Evolutionary conservation across 2,888 invertebrate species (phyloP).

Genomic region (Vesta saturnalis): DNA sequence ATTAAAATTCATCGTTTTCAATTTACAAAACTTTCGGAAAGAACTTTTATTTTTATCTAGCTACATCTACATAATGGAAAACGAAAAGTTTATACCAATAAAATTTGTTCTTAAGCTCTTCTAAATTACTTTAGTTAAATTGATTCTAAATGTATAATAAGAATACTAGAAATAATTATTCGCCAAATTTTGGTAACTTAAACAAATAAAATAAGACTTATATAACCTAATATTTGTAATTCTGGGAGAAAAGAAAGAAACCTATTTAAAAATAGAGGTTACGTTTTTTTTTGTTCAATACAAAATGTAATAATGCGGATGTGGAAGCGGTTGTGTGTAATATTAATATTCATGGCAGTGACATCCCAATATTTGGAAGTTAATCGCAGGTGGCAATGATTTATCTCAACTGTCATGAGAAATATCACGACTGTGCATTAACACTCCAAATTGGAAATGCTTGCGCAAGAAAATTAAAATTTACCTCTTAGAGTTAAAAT

Average conservation of each 20-base stretch:
- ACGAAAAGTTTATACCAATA: background rate
- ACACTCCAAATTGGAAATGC: slow-evolving; percentile 52
- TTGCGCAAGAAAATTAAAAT: slow-evolving; percentile 44
- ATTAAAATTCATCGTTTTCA: background rate
- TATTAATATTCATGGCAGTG: slow-evolving; percentile 59
- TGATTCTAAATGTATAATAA: slow-evolving; percentile 1
- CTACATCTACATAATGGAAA: slow-evolving; percentile 1
- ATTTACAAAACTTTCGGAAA: background rate
- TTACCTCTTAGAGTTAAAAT: slow-evolving; percentile 30
- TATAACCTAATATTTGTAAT: too few relatives aligned
- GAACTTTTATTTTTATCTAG: slow-evolving; percentile 1
- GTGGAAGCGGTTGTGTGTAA: slow-evolving; percentile 43
- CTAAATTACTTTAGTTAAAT: slow-evolving; percentile 1
- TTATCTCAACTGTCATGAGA: slow-evolving; percentile 54
- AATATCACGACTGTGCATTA: slow-evolving; percentile 54
- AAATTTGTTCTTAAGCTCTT: background rate
- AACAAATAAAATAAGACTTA: background rate
- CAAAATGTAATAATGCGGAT: slow-evolving; percentile 31
- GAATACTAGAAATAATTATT: background rate
- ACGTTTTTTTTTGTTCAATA: too few relatives aligned
- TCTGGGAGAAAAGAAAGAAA: too few relatives aligned
- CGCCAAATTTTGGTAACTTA: background rate
- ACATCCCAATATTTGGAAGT: slow-evolving; percentile 58
- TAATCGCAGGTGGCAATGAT: slow-evolving; percentile 59
- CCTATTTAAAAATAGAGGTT: too few relatives aligned